A percentile compares a stretch with the other conserved stretches of the same genome.
phyloP scores from a whole-genome alignment of 2,888 invertebrate species.

The Platycnemis pennipes region DNA sequence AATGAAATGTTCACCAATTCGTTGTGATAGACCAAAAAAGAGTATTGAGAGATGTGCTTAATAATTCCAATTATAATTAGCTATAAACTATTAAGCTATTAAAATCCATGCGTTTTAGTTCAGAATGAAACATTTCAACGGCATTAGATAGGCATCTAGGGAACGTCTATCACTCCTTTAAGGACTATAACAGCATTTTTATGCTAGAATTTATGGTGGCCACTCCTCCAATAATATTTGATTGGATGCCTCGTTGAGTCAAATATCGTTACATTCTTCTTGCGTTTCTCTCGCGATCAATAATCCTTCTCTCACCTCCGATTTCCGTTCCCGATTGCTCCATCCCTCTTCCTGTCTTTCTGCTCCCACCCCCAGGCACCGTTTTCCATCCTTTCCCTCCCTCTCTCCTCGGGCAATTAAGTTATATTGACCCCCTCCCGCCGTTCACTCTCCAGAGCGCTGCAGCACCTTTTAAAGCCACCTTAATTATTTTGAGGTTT shows the following conservation, averaged over 20 bases:
- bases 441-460: not conserved
- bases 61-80: too few relatives aligned
- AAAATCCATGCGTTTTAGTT: too few relatives aligned
- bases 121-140: too few relatives aligned
- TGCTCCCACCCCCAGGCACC: not conserved
- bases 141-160: too few relatives aligned
- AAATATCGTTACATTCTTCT: not conserved
- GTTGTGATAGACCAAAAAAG: too few relatives aligned
- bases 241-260: not conserved
- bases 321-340: not conserved
- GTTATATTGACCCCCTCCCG: not conserved
- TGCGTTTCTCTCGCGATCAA: not conserved
- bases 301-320: not conserved
- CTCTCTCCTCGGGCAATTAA: not conserved
- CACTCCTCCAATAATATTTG: not conserved
- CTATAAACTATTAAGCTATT: too few relatives aligned
- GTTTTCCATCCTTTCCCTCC: not conserved
- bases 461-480: constrained; percentile 25
- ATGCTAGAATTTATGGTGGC: too few relatives aligned
- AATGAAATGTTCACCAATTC: too few relatives aligned
- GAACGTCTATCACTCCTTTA: too few relatives aligned
- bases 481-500: constrained; percentile 36
- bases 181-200: too few relatives aligned
- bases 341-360: not conserved
- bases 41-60: too few relatives aligned